Base-by-base conservation (phyloP, 2,113 vertebrate species). In the Sebastes schlegelii region DNA sequence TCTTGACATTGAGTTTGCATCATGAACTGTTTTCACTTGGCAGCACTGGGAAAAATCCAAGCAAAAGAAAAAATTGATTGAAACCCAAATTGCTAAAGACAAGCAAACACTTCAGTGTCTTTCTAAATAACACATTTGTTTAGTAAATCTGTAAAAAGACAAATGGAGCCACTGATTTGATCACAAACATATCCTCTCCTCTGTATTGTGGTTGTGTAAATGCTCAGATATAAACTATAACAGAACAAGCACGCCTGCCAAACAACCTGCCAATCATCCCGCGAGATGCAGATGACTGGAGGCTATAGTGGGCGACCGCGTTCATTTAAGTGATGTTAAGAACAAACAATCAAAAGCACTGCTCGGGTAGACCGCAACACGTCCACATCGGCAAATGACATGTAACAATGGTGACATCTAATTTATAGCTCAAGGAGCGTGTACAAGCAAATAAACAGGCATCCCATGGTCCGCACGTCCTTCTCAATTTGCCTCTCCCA, bases 391-490 rank as follows among this genome's bases (percentile, higher is more conserved):
- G 75, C 80, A 82, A 83, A 85, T 93, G 93, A 95, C 94, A 91
- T 89, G 89, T 68, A 95, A 88, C 93, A 87, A 94, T 88, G 92
- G 92, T 95, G 94, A 94, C 93, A 93, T 93, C 89, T 93, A 90
- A 95, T 95, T 94, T 95, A 94, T 90, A 95, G 91, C 93, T 94
- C 87, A 91, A 90, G 93, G 89, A 93, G 88, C 71, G 46, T 45
- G 88, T 90, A 94, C 92, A 94, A 95, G 94, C 90, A 95, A 95
- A 93, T 91, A 96, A 95, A 95, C 93, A 94, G 91, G 87, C 89
- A 88, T 83, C 87, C 88, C 84, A 34, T 64, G 77, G 78, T 86
- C 81, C 61, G 5, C 87, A 86, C 69, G 91, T 95, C 93, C 86
- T 51, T 83, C 86, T 94, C 92, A 88, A 94, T 96, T 93, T 94